Conservation (phyloP, 2,888 invertebrate species). For the Sphaerophoria rueppellii region DNA sequence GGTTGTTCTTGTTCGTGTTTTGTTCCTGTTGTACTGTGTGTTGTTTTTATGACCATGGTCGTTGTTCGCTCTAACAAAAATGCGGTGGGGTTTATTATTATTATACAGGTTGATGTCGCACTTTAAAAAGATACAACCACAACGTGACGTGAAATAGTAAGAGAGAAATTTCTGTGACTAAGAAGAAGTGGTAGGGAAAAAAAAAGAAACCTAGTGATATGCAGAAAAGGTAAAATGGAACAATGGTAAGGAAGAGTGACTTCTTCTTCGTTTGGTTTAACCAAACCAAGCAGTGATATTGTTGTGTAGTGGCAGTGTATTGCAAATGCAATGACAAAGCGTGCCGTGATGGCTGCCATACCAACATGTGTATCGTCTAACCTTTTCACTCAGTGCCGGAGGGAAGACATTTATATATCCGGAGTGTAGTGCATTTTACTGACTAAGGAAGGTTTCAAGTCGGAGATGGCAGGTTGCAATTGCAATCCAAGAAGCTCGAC, state of each 20-base stretch:
- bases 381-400: constrained; percentile 1
- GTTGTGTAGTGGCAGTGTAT: not conserved
- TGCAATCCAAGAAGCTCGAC: too few relatives aligned
- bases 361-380: constrained; percentile 19
- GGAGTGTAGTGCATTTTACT: constrained; percentile 3
- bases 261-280: not conserved
- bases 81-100: constrained; percentile 40
- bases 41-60: not conserved
- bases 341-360: not conserved
- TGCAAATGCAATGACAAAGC: constrained; percentile 13
- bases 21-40: not conserved
- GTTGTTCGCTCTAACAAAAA: constrained; percentile 38
- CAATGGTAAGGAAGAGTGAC: constrained; percentile 21
- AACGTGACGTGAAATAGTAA: not conserved
- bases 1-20: constrained; percentile 24
- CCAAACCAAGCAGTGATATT: not conserved
- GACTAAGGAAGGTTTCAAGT: not conserved
- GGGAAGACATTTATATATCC: constrained; percentile 1
- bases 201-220: not conserved
- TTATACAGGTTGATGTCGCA: constrained; percentile 57
- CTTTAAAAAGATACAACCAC: constrained; percentile 48
- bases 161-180: not conserved
- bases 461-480: too few relatives aligned
- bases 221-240: constrained; percentile 18
- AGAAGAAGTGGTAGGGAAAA: not conserved